Evolutionary conservation across 2,113 vertebrate species (phyloP), one percentile per base, ranked within the genome.

Genomic region (Lycaon pictus): DNA sequence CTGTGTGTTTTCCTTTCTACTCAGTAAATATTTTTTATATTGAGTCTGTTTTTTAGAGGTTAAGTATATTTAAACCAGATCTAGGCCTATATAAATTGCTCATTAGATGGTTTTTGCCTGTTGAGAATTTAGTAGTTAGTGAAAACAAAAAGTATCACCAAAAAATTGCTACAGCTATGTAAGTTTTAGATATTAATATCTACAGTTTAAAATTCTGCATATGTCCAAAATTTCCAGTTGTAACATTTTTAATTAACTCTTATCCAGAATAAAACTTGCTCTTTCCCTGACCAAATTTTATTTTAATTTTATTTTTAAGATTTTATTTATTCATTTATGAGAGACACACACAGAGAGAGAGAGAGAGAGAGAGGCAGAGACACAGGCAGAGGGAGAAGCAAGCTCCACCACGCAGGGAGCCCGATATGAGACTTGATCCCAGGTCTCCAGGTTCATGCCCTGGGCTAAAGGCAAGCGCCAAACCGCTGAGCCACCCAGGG

Each of bases 171-270:
- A 43, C 23, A 88, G n/a, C 51, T 86, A 6, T 29, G 0, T 74
- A 32, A 63, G 5, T 84, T 88, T 71, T 69, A 72, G 32, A 58
- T 67, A 32, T 79, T 92, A 63, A 80, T 80, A 76, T 96, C 77
- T 72, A 83, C 22, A 7, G 56, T 90, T 94, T 83, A 79, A 92
- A 79, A 35, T 43, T 56, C 55, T 69, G 71, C 58, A n/a, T 88
- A n/a, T 3, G 93, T 17, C 20, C 53, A 62, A 29, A 69, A 86
- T 82, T 92, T 67, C 58, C 22, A 55, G 17, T 67, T 93, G 5
- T 69, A 94, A 80, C 11, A 77, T 53, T 81, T 51, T 93, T 80
- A 71, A 90, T 13, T 93, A 67, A 69, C 58, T 95, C 71, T 84
- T 4, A 17, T 55, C 72, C 23, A 80, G 11, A 95, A 62, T 71